Evolutionary conservation across 2,113 vertebrate genomes (phyloP).

Genomic region (Catharus fuscescens): DNA sequence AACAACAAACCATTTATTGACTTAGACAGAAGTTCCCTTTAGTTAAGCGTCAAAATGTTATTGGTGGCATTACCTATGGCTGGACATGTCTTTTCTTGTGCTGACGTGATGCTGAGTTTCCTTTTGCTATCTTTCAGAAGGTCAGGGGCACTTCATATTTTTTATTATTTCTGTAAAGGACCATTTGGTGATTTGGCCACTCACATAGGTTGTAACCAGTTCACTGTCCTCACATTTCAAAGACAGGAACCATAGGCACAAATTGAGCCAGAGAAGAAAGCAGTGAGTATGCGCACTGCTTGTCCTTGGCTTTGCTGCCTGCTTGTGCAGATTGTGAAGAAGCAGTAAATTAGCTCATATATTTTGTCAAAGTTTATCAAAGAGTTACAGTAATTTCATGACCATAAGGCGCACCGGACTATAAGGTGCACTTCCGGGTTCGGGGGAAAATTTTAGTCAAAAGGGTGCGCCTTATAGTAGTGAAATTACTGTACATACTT

Average conservation of each 20-base stretch:
- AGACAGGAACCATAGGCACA: background rate
- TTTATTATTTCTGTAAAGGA: background rate
- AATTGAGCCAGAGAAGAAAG: background rate
- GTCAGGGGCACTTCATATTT: background rate
- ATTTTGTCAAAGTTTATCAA: background rate
- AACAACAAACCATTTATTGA: background rate
- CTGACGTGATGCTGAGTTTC: background rate
- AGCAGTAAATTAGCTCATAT: background rate
- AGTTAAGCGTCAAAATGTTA: background rate
- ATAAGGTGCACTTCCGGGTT: too few species aligned
- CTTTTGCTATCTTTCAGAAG: background rate
- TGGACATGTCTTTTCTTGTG: background rate
- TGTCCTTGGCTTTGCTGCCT: slow-evolving; percentile 24
- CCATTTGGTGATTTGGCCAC: background rate
- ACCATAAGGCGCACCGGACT: too few species aligned
- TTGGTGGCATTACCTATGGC: background rate
- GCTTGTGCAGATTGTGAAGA: background rate
- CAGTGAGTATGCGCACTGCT: background rate
- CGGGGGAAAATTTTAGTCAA: too few species aligned
- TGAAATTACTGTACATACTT: background rate
- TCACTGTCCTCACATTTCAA: background rate
- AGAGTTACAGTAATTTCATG: background rate
- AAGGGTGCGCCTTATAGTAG: too few species aligned
- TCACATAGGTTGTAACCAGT: background rate
- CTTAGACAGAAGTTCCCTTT: background rate